Evolutionary conservation across 2,797 vertebrate genomes (phyloP).

Genomic region (Crenichthys baileyi): DNA sequence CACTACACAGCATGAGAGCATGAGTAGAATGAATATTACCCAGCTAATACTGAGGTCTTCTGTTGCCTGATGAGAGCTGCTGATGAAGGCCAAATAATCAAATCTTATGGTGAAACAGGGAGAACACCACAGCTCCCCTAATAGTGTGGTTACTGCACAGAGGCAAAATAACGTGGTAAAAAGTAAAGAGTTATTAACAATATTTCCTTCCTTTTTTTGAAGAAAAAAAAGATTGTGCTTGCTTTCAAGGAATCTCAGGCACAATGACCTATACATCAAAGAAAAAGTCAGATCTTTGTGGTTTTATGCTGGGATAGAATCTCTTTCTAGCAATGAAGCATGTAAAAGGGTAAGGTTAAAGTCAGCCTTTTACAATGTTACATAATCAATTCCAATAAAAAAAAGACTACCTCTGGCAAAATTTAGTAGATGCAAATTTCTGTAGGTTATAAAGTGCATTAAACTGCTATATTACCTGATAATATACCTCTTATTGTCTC

Average conservation of each 20-base stretch:
- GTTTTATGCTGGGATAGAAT: constrained; percentile 22
- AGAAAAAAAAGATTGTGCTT: constrained; percentile 14
- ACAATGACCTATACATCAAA: constrained; percentile 21
- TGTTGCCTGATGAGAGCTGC: constrained; percentile 30
- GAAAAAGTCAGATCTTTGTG: constrained; percentile 25
- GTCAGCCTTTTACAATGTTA: constrained; percentile 37
- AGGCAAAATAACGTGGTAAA: background rate
- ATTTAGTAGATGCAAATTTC: background rate
- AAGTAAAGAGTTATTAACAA: background rate
- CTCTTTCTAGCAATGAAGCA: constrained; percentile 17
- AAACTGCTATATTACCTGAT: constrained; percentile 21
- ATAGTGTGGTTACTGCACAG: constrained; percentile 32
- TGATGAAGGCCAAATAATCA: constrained; percentile 36
- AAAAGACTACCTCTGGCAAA: background rate
- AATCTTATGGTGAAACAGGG: constrained; percentile 14
- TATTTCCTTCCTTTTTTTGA: constrained; percentile 1
- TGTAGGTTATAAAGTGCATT: constrained; percentile 6
- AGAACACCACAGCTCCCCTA: constrained; percentile 18
- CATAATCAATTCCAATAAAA: constrained; percentile 16
- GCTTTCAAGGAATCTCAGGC: constrained; percentile 8
- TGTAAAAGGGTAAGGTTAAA: constrained; percentile 32
- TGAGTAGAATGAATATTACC: constrained; percentile 40
- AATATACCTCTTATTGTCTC: constrained; percentile 4
- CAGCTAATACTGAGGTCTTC: constrained; percentile 28
- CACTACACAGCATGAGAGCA: constrained; percentile 13